phyloP scores from a whole-genome alignment of 2,888 invertebrate species.

The Dolichomitus sp. region DNA sequence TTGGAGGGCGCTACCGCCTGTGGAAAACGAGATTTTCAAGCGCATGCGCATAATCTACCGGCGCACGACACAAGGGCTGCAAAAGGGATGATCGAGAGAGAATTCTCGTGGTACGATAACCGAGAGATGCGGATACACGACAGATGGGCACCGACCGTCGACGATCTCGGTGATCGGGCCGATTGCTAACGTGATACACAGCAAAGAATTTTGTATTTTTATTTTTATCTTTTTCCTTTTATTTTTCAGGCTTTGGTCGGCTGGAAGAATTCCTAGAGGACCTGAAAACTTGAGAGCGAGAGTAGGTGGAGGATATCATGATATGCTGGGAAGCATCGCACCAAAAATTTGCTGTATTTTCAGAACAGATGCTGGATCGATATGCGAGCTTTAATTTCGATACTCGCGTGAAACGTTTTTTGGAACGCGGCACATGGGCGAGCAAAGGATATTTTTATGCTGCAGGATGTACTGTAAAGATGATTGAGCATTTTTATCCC shows the following conservation, averaged over 20 bases:
- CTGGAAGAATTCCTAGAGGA: conserved; percentile 23
- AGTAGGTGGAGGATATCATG: conserved; percentile 13
- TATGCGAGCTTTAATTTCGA: conserved; percentile 31
- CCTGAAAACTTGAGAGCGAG: conserved; percentile 24
- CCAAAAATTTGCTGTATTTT: conserved; percentile 7
- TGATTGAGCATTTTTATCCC: neutral
- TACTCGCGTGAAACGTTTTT: conserved; percentile 44
- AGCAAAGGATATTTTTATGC: conserved; percentile 7
- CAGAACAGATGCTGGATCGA: conserved; percentile 43
- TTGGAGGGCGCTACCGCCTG: conserved; percentile 83
- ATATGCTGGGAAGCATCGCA: conserved; percentile 44
- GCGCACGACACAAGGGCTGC: neutral
- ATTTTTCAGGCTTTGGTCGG: neutral
- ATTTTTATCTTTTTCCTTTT: conserved; percentile 16
- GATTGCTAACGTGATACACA: conserved; percentile 39
- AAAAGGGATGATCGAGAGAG: conserved; percentile 33
- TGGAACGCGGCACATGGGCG: conserved; percentile 20
- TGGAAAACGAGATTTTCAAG: conserved; percentile 54
- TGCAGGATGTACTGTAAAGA: neutral
- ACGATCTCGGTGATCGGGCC: conserved; percentile 52
- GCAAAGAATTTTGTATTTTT: neutral
- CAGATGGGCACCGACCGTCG: conserved; percentile 77
- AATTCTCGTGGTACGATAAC: conserved; percentile 27
- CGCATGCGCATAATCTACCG: conserved; percentile 72
- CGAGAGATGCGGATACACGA: conserved; percentile 64